Conservation (phyloP, 2,113 vertebrate genomes). For the Percopsis transmontana region DNA sequence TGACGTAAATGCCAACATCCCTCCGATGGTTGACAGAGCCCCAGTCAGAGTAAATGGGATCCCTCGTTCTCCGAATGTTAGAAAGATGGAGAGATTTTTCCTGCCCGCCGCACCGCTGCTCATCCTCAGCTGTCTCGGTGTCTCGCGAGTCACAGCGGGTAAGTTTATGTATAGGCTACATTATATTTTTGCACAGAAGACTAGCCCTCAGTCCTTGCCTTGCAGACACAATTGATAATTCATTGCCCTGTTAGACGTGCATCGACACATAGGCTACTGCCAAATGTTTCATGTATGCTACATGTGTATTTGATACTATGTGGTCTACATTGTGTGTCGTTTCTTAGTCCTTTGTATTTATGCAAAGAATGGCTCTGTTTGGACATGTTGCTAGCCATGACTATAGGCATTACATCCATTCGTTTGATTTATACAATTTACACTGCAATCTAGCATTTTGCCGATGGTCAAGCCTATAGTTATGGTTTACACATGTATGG, state of each 20-base stretch:
- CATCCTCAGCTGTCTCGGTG: conserved; percentile 70
- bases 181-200: not conserved
- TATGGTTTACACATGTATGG: too few relatives aligned
- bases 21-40: conserved; percentile 30
- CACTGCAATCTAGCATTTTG: too few relatives aligned
- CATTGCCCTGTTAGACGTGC: not conserved
- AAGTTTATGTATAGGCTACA: conserved; percentile 56
- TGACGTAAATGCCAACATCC: conserved; percentile 57
- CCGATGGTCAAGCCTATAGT: too few relatives aligned
- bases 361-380: conserved; percentile 20
- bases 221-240: not conserved
- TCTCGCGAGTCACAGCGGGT: conserved; percentile 73
- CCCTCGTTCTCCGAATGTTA: conserved; percentile 57
- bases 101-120: conserved; percentile 51
- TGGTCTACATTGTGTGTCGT: conserved; percentile 3
- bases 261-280: not conserved
- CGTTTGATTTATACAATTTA: not conserved
- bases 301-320: not conserved
- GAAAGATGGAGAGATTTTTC: conserved; percentile 74
- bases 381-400: not conserved
- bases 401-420: not conserved
- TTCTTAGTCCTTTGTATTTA: conserved; percentile 33
- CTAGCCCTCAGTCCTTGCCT: not conserved
- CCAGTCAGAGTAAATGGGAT: conserved; percentile 67
- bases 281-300: conserved; percentile 1